Conservation (phyloP, 2,888 invertebrate genomes). For the Eupithecia inturbata region DNA sequence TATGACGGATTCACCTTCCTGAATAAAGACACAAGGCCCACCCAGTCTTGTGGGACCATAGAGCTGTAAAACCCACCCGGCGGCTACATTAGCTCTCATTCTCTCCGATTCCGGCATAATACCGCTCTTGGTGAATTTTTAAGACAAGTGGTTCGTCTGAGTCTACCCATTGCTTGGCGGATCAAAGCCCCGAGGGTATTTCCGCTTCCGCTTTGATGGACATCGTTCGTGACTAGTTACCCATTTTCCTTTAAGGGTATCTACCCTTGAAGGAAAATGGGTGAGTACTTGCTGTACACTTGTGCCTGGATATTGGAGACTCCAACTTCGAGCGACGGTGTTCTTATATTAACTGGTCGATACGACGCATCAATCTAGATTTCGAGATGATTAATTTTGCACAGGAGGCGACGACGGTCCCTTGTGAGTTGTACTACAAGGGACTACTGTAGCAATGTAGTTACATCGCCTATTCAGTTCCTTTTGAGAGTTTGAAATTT, state of each 20-base stretch:
- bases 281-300: neutral
- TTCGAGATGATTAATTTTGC: neutral
- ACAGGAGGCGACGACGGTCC: neutral
- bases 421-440: no score
- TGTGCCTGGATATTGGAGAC: neutral
- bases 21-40: neutral
- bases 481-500: neutral
- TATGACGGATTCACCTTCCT: neutral
- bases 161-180: constrained; percentile 4
- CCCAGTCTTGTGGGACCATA: neutral
- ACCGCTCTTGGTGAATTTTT: neutral
- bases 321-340: neutral
- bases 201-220: constrained; percentile 27
- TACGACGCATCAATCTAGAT: neutral
- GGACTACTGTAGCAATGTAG: no score
- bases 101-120: neutral
- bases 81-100: neutral
- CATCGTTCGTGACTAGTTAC: constrained; percentile 17
- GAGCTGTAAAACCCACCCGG: no score
- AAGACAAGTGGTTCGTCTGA: neutral
- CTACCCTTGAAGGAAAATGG: no score
- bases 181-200: constrained; percentile 30
- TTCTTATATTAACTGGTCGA: neutral
- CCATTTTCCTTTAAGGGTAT: no score
- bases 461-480: no score